Percentiles rank a stretch among this genome's conserved stretches.
phyloP scores from a whole-genome alignment of 1,140 invertebrate genomes.

The Apis dorsata region DNA sequence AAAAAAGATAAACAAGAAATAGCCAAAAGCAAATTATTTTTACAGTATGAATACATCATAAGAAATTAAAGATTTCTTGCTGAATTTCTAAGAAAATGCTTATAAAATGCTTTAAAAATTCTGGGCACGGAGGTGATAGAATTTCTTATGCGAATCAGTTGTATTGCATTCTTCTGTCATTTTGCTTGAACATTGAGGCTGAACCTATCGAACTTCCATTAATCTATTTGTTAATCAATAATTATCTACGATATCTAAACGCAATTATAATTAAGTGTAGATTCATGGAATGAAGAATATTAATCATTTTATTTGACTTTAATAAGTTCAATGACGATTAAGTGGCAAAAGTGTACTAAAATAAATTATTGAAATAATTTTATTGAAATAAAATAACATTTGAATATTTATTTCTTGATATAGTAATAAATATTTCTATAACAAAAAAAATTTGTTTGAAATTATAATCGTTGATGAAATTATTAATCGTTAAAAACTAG shows the following conservation, averaged over 20 bases:
- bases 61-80: neutral
- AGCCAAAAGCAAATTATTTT: neutral
- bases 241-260: slow-evolving; percentile 41
- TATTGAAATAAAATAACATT: too few species aligned
- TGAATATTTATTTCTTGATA: too few species aligned
- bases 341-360: neutral
- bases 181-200: slow-evolving; percentile 14
- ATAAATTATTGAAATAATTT: too few species aligned
- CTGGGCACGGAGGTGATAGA: neutral
- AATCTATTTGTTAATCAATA: slow-evolving; percentile 52
- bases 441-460: too few species aligned
- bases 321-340: slow-evolving; percentile 48
- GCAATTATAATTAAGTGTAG: neutral
- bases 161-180: slow-evolving; percentile 39
- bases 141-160: slow-evolving; percentile 27
- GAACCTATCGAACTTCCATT: slow-evolving; percentile 42
- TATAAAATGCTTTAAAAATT: too few species aligned
- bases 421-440: too few species aligned
- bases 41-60: neutral
- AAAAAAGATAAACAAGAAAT: neutral
- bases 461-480: too few species aligned
- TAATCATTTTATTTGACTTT: slow-evolving; percentile 63
- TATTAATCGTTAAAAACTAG: too few species aligned
- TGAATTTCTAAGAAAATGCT: slow-evolving; percentile 5
- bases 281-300: slow-evolving; percentile 46